phyloP scores from a whole-genome alignment of 2,888 invertebrate genomes.

The Pristionchus mayeri region DNA sequence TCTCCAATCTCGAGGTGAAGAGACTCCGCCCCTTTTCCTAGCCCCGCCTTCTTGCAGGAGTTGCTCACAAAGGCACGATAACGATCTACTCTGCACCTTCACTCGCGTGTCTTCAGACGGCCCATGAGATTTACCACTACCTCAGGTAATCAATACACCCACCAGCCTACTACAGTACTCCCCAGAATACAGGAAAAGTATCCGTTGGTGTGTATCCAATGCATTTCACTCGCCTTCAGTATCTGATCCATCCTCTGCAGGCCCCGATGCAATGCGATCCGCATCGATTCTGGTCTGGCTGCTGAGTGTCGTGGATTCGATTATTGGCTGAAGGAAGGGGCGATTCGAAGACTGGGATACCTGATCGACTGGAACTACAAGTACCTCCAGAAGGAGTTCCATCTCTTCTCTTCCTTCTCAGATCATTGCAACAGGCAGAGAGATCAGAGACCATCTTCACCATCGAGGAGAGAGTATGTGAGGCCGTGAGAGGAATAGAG shows the following conservation, averaged over 20 bases:
- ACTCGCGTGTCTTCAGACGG: slow-evolving; percentile 40
- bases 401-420: not conserved
- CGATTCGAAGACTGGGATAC: slow-evolving; percentile 25
- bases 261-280: slow-evolving; percentile 27
- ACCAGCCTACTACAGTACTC: no score
- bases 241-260: not conserved
- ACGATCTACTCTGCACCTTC: slow-evolving; percentile 30
- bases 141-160: slow-evolving; percentile 14
- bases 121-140: slow-evolving; percentile 42
- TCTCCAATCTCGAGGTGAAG: slow-evolving; percentile 34
- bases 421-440: slow-evolving; percentile 14
- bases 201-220: no score
- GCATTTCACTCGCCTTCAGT: not conserved
- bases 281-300: slow-evolving; percentile 34
- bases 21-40: slow-evolving; percentile 3
- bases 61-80: slow-evolving; percentile 19
- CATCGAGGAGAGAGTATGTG: not conserved
- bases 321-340: slow-evolving; percentile 37
- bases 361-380: slow-evolving; percentile 9
- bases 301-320: slow-evolving; percentile 28
- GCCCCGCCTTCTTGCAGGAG: slow-evolving; percentile 21
- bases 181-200: no score
- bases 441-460: slow-evolving; percentile 35
- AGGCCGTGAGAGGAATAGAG: slow-evolving; percentile 41
- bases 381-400: not conserved